Evolutionary conservation across 2,888 invertebrate species (phyloP), one percentile per base, ranked within the genome.

Genomic region (Eretmocerus hayati): DNA sequence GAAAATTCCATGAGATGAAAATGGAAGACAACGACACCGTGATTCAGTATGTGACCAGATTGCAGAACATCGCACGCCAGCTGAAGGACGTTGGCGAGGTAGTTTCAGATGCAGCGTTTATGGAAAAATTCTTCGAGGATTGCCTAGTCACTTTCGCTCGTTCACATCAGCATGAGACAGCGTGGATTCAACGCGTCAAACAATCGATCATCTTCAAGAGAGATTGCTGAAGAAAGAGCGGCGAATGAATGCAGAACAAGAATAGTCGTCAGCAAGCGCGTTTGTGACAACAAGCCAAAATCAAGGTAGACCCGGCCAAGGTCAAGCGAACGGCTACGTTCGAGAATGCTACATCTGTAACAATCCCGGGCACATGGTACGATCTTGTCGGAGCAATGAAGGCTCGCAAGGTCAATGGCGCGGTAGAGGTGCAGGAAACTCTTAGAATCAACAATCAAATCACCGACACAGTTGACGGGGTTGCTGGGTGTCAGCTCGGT

Each of bases 21-120:
- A 46, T 54, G 57, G 54, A 56, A 53, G 43, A 32, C 38, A 44
- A 33, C 44, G 48, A 37, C 48, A 6, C 49, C 46, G 26, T 47
- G 48, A 54, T 53, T 48, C 39, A 46, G 36, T 47, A 50, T 39
- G 33, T 45, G 32, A 49, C 52, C 5, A 33, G 21, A 23, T 6
- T 26, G 6, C 37, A 18, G 15, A 44, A 44, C 13, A 19, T 44
- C 8, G 23, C 37, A 15, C 15, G 37, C 13, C 44, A 19, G 9
- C 9, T 39, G 9, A 39, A 23, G 16, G 39, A 39, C 37, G 16
- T 37, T 2, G n/a, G 19, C 44, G 37, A 33, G 20, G 16, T 15
- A 23, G 16, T 39, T 11, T 23, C 23, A 2, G 26, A 39, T 9
- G 2, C 16, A 1, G 23, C 23, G 2, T 9, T 39, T 5, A 23